Evolutionary conservation across 2,888 invertebrate genomes (phyloP), one percentile per base, ranked within the genome.

Genomic region (Dimorphilus gyrociliatus): DNA sequence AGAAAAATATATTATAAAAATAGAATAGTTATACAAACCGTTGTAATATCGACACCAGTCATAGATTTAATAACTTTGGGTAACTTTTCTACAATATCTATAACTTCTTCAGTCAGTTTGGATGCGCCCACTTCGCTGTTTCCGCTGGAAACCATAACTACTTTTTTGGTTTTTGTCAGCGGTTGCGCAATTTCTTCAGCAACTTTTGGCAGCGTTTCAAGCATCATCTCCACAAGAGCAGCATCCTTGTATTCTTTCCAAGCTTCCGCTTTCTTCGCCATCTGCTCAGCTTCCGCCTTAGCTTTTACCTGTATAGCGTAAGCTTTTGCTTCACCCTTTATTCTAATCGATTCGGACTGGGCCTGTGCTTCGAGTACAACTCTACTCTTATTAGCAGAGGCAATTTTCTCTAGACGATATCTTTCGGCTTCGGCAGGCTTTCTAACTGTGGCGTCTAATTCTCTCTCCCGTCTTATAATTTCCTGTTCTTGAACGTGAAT

Each of bases 401-500:
- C 90, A 36, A 92, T 60, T 63, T 85, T 90, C 62, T 92, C 90
- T 47, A 92, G 64, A 40, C 74, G 75, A 58, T 66, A 76, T 56
- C 85, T 88, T 61, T 94, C 92, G 3, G 92, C 92, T 65, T 92
- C 88, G 0, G 92, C 92, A 4, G 90, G 90, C 58, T 85, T 78
- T 48, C 82, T 74, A 3, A 94, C 69, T 3, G 81, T 86, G 1
- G 92, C 85, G 53, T 92, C 90, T 15, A 94, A 66, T 58, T 92
- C 92, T 38, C 76, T 75, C 64, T 90, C 85, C 16, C 79, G 74
- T 38, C 92, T 74, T 48, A 79, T 72, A 46, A 88, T 88, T 67
- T 94, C 92, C 69, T 92, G 90, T 46, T 90, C 86, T 60, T 90
- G 88, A 0, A 94, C 53, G 29, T 77, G 75, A 50, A 92, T 90